These are phyloP conservation scores for Cyprinella venusta DNA, from an alignment of 2,797 vertebrate genomes.

Conservation along the genomic window DNA sequence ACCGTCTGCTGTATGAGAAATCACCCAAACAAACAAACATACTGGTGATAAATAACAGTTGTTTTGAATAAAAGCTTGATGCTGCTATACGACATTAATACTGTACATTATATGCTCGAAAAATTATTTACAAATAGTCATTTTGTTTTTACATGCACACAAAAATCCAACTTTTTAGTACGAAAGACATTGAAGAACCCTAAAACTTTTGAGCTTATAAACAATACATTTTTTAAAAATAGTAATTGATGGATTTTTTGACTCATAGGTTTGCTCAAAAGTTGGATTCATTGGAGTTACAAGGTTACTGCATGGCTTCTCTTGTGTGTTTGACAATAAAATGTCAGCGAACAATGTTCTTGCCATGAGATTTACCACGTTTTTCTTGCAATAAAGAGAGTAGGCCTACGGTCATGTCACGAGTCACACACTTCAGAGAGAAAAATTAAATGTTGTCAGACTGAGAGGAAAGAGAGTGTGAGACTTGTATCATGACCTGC, in stretches of 20 bases:
- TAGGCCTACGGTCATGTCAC: not conserved
- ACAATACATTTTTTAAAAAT: not conserved
- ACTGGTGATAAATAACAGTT: conserved; percentile 27
- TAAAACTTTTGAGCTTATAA: not conserved
- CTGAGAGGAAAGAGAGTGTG: not conserved
- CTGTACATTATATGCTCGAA: not conserved
- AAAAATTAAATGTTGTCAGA: not conserved
- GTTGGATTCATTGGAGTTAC: not conserved
- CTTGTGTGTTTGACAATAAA: not conserved
- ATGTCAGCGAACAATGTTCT: conserved; percentile 1
- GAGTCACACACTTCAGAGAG: not conserved
- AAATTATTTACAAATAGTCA: not conserved
- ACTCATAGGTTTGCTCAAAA: not conserved
- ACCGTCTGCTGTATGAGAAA: conserved; percentile 41
- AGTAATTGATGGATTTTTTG: not conserved
- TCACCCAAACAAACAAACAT: conserved; percentile 22
- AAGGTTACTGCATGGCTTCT: not conserved
- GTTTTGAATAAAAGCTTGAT: not conserved
- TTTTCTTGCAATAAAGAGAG: conserved; percentile 25
- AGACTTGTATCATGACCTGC: not conserved
- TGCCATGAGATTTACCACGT: conserved; percentile 3
- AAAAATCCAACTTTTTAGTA: not conserved
- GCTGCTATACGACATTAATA: not conserved
- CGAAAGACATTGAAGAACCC: not conserved
- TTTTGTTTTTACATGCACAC: not conserved